phyloP scores from a whole-genome alignment of 2,888 invertebrate genomes.

The Crepidodera aurea region DNA sequence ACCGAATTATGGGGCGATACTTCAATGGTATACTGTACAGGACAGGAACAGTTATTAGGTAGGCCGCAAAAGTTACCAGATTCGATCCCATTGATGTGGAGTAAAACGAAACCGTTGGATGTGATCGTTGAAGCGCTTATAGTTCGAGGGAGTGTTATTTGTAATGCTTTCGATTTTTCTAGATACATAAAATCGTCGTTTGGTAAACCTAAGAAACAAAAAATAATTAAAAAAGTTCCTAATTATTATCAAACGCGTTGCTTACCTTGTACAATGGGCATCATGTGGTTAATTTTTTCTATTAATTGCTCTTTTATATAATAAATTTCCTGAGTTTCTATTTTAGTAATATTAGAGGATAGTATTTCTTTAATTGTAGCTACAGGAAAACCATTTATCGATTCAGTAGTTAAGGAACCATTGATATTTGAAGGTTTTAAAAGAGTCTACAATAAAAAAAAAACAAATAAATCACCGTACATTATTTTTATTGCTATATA shows the following conservation, averaged over 20 bases:
- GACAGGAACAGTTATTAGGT: constrained; percentile 52
- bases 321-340: constrained; percentile 47
- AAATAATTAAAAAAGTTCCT: too few species aligned
- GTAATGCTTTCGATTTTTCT: constrained; percentile 53
- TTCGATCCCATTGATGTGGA: constrained; percentile 51
- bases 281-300: constrained; percentile 42
- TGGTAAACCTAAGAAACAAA: constrained; percentile 49
- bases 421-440: constrained; percentile 40
- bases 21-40: constrained; percentile 52
- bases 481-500: too few species aligned
- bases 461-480: not conserved
- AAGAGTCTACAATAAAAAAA: constrained; percentile 45
- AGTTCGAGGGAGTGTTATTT: constrained; percentile 50
- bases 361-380: constrained; percentile 48
- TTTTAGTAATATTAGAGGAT: constrained; percentile 41
- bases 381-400: constrained; percentile 53
- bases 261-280: constrained; percentile 43
- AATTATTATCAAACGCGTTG: constrained; percentile 11
- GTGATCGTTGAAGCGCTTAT: constrained; percentile 45
- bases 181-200: constrained; percentile 56
- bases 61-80: constrained; percentile 51
- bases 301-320: constrained; percentile 46
- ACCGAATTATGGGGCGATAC: constrained; percentile 53
- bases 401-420: constrained; percentile 49
- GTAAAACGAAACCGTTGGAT: constrained; percentile 47